Base-by-base conservation (phyloP, 2,113 vertebrate genomes). In the Ondatra zibethicus region DNA sequence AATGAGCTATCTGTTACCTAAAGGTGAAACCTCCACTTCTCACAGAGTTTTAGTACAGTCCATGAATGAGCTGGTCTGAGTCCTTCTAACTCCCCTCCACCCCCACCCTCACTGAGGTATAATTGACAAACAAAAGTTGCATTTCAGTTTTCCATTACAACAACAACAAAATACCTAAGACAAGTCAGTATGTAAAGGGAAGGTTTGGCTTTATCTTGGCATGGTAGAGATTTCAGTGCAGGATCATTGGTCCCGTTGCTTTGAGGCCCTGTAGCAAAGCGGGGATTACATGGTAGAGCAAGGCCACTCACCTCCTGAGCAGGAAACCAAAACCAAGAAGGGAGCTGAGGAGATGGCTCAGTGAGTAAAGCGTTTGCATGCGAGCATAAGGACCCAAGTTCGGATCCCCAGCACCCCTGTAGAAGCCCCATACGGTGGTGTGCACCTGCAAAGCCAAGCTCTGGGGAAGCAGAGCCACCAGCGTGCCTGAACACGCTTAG, bases 1-100 rank as follows among this genome's bases (percentile, higher is more conserved):
- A 92, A 76, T 93, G 47, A 90, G n/a, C 90, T 70, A 17, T 36
- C 29, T 33, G 81, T 42, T 55, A 77, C 61, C 50, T 80, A 77
- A 66, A 73, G 58, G 25, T 25, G 42, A 97, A 92, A 45, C 14
- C 63, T 82, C 70, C 36, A 10, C 90, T 85, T 87, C 86, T 87
- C 7, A 27, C 33, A 65, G 87, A 65, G 89, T 25, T 85, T n/a
- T 39, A 23, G n/a, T 58, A 77, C 5, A 36, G n/a, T 72, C 66
- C 88, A 55, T 16, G 5, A 75, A 73, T 29, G 66, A 39, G 27
- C 75, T 4, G 17, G 36, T 3, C 25, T 23, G 52, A 36, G 16
- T 47, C 76, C 10, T 58, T 80, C 17, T 45, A 36, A 75, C 31
- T 58, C 2, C 66, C n/a, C 21, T 1, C 4, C 12, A 16, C 1